These are phyloP conservation scores for Periparus ater DNA, from an alignment of 2,797 vertebrate species.

Conservation along the genomic window DNA sequence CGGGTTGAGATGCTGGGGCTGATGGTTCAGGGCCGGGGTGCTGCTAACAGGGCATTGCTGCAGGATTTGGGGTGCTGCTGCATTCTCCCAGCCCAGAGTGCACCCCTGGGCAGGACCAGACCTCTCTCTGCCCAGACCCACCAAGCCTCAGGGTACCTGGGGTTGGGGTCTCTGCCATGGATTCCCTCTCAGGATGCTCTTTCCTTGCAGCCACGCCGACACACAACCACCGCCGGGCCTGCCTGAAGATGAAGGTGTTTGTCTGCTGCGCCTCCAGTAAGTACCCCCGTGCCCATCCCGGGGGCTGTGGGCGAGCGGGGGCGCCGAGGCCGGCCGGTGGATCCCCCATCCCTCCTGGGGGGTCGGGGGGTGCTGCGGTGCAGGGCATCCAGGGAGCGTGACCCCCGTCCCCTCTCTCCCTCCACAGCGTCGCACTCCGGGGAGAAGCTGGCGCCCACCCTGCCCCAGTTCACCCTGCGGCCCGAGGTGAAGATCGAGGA, in stretches of 20 bases:
- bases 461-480: constrained; percentile 92
- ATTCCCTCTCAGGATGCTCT: background rate
- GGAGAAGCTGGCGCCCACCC: constrained; percentile 88
- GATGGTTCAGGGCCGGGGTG: background rate
- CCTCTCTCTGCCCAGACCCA: background rate
- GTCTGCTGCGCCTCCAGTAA: constrained; percentile 94
- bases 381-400: background rate
- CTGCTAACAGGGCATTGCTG: background rate
- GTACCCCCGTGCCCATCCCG: background rate
- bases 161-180: rapidly evolving
- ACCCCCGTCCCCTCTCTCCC: constrained; percentile 41
- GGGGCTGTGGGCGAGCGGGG: background rate
- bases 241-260: constrained; percentile 93
- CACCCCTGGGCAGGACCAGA: background rate
- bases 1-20: rapidly evolving
- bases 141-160: rapidly evolving
- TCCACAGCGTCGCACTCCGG: constrained; percentile 83
- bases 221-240: constrained; percentile 91
- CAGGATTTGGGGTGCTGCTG: background rate
- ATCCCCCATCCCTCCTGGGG: background rate
- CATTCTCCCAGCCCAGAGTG: rapidly evolving
- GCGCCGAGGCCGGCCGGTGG: background rate
- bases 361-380: background rate
- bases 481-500: constrained; percentile 94
- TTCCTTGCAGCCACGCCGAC: constrained; percentile 85